Conservation (phyloP, 2,113 vertebrate species). For the Coturnix japonica region DNA sequence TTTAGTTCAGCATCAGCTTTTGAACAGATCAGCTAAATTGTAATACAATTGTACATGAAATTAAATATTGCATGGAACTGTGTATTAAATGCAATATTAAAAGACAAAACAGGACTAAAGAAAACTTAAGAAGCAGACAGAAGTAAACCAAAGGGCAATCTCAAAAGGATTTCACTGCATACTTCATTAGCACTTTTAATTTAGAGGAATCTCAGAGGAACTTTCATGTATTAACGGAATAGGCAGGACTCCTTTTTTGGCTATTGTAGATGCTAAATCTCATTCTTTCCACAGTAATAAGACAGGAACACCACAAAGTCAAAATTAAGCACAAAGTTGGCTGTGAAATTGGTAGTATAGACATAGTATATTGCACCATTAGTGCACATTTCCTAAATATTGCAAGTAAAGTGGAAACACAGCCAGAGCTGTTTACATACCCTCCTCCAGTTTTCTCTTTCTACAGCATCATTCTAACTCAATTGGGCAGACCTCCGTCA, state of each 20-base stretch:
- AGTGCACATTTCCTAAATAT: not conserved
- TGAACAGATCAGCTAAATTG: not conserved
- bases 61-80: not conserved
- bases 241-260: not conserved
- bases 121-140: not conserved
- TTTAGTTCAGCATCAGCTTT: not conserved
- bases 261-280: not conserved
- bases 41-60: not conserved
- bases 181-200: not conserved
- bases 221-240: not conserved
- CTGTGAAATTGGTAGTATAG: not conserved
- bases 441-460: not conserved
- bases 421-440: not conserved
- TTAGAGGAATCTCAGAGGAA: not conserved
- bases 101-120: not conserved
- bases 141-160: not conserved
- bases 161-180: not conserved
- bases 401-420: not conserved
- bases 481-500: not conserved
- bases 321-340: not conserved
- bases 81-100: not conserved
- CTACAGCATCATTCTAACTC: not conserved
- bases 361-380: not conserved
- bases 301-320: not conserved
- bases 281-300: not conserved